These are phyloP conservation scores for Lypha dubia DNA, from an alignment of 2,888 invertebrate genomes.

Conservation along the genomic window DNA sequence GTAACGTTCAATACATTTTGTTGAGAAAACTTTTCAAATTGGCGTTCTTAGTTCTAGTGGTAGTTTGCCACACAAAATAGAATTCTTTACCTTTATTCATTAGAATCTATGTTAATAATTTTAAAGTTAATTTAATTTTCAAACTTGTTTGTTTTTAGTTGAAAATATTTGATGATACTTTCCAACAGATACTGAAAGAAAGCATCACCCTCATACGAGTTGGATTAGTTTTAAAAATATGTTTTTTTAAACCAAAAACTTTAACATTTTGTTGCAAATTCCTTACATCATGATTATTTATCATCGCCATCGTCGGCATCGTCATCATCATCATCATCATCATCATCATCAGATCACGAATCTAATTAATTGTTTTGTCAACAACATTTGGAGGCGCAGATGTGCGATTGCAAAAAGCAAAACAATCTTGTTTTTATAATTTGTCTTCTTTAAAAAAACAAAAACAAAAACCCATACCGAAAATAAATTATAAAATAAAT, in stretches of 20 bases:
- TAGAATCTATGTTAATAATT: too few species aligned
- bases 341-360: slow-evolving; percentile 34
- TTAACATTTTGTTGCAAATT: slow-evolving; percentile 37
- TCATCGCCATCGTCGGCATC: slow-evolving; percentile 18
- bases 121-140: too few species aligned
- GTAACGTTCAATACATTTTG: too few species aligned
- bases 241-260: not conserved
- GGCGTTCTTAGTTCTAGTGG: too few species aligned
- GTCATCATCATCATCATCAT: slow-evolving; percentile 18
- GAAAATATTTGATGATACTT: too few species aligned
- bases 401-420: slow-evolving; percentile 64
- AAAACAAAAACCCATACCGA: slow-evolving; percentile 16
- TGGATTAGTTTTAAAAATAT: not conserved
- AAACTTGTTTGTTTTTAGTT: too few species aligned
- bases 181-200: too few species aligned
- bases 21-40: too few species aligned
- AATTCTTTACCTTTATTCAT: too few species aligned
- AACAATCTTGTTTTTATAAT: slow-evolving; percentile 41
- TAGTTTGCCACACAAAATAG: too few species aligned
- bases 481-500: slow-evolving; percentile 38
- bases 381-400: slow-evolving; percentile 60
- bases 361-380: slow-evolving; percentile 53
- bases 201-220: too few species aligned
- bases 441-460: slow-evolving; percentile 51
- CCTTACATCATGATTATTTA: slow-evolving; percentile 22